Conservation (phyloP, 2,888 invertebrate species). For the Phymatocera aterrima region DNA sequence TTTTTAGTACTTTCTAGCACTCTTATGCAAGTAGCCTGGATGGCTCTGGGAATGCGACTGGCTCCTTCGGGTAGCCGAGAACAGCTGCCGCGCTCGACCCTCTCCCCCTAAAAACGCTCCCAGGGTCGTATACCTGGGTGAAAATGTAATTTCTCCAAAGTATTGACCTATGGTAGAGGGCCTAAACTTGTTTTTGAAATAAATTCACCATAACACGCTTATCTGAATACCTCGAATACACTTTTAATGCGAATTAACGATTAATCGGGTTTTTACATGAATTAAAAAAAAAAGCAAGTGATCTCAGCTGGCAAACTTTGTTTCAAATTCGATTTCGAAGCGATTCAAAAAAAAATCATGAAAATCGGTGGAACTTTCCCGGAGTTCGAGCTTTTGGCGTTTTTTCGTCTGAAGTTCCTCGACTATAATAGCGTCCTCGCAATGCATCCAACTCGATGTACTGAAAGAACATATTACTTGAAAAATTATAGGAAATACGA, state of each 20-base stretch:
- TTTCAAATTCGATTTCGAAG: slow-evolving; percentile 18
- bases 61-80: slow-evolving; percentile 30
- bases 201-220: slow-evolving; percentile 11
- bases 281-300: slow-evolving; percentile 24
- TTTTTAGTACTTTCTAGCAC: background rate
- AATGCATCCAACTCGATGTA: too few species aligned
- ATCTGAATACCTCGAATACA: background rate
- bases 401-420: slow-evolving; percentile 10
- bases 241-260: slow-evolving; percentile 14
- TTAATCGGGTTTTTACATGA: background rate
- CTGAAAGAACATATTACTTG: too few species aligned
- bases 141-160: slow-evolving; percentile 4
- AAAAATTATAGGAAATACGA: too few species aligned
- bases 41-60: slow-evolving; percentile 22
- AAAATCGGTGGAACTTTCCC: slow-evolving; percentile 3
- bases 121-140: slow-evolving; percentile 27
- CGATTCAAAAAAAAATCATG: background rate
- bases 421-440: background rate
- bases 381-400: slow-evolving; percentile 17
- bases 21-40: slow-evolving; percentile 12
- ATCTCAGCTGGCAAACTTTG: slow-evolving; percentile 11
- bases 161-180: slow-evolving; percentile 13
- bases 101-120: slow-evolving; percentile 3
- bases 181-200: slow-evolving; percentile 8
- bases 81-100: slow-evolving; percentile 18